These are phyloP conservation scores for Xestia sexstrigata DNA, from an alignment of 2,888 invertebrate genomes.

Conservation along the genomic window DNA sequence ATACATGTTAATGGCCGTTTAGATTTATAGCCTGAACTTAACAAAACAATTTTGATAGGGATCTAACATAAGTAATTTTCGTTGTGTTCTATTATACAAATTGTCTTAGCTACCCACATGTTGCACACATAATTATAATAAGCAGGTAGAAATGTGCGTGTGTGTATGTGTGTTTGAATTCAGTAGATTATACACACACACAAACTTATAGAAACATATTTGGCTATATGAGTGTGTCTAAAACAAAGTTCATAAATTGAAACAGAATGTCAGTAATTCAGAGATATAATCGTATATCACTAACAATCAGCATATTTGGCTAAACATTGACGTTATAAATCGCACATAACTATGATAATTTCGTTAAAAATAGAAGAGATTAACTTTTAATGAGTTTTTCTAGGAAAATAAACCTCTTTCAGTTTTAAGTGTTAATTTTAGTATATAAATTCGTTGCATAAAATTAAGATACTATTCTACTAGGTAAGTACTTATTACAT, in stretches of 20 bases:
- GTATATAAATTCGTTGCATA: conserved; percentile 10
- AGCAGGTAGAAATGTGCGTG: conserved; percentile 7
- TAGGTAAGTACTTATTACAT: not conserved
- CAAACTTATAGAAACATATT: not conserved
- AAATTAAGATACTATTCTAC: conserved; percentile 4
- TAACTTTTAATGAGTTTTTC: conserved; percentile 50
- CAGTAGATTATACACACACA: conserved; percentile 6
- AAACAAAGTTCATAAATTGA: conserved; percentile 46
- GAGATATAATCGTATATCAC: conserved; percentile 56
- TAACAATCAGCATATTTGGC: conserved; percentile 51
- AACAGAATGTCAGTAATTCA: conserved; percentile 43
- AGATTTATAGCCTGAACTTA: conserved; percentile 61
- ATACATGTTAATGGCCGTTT: conserved; percentile 55
- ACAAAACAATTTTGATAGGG: conserved; percentile 64
- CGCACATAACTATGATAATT: conserved; percentile 32
- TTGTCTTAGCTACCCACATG: conserved; percentile 38
- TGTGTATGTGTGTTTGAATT: conserved; percentile 19
- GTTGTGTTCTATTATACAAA: conserved; percentile 53
- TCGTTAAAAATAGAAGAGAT: conserved; percentile 15
- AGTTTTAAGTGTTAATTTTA: not conserved
- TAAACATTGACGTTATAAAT: conserved; percentile 44
- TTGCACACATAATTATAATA: conserved; percentile 9
- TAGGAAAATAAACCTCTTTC: conserved; percentile 32
- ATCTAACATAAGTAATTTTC: conserved; percentile 62
- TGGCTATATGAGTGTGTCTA: conserved; percentile 9